These are phyloP conservation scores for Theocolax elegans DNA, from an alignment of 1,140 invertebrate species.

Conservation along the genomic window DNA sequence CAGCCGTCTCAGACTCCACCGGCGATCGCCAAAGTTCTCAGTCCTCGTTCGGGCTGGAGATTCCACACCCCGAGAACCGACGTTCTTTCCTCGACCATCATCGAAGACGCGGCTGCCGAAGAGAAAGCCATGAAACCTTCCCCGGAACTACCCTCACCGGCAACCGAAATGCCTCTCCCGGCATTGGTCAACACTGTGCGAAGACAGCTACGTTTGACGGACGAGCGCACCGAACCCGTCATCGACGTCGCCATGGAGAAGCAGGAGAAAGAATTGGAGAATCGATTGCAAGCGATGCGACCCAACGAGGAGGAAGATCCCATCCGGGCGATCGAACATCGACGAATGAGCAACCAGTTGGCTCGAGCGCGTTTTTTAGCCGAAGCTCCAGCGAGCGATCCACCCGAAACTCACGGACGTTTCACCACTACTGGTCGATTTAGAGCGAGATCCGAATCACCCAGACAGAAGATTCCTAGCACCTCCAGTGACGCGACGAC, in stretches of 20 bases:
- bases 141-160: constrained; percentile 52
- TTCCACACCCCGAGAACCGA: constrained; percentile 80
- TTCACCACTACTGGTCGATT: constrained; percentile 54
- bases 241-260: constrained; percentile 13
- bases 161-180: neutral
- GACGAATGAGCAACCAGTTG: constrained; percentile 60
- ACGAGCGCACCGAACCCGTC: neutral
- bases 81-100: constrained; percentile 85
- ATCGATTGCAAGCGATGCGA: constrained; percentile 21
- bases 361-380: constrained; percentile 63
- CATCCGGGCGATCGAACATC: constrained; percentile 54
- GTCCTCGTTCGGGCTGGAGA: constrained; percentile 77
- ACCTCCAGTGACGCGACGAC: constrained; percentile 20
- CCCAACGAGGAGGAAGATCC: constrained; percentile 11
- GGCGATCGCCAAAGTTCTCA: constrained; percentile 74
- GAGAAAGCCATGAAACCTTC: constrained; percentile 65
- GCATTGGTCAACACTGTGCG: constrained; percentile 20
- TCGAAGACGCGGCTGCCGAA: constrained; percentile 73
- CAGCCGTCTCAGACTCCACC: constrained; percentile 68
- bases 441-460: constrained; percentile 62
- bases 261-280: constrained; percentile 36
- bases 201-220: constrained; percentile 50
- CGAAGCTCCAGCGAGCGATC: neutral
- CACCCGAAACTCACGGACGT: constrained; percentile 37
- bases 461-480: constrained; percentile 52